Conservation (phyloP, 2,113 vertebrate species). For the Bufo gargarizans region DNA sequence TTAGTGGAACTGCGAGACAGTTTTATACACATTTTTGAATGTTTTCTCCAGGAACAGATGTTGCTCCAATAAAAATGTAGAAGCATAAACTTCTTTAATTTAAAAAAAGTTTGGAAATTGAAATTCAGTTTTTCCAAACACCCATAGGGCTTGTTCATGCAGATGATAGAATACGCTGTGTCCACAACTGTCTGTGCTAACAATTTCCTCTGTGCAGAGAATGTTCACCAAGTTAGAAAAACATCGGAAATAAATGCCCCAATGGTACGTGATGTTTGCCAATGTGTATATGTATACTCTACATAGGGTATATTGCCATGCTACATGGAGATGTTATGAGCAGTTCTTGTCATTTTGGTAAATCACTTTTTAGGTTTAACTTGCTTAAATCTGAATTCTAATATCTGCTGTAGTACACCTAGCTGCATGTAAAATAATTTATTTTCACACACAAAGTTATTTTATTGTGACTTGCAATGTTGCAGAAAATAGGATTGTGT, state of each 20-base stretch:
- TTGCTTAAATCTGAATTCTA: neutral
- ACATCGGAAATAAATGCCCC: neutral
- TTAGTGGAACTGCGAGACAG: neutral
- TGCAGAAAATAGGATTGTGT: too few relatives aligned
- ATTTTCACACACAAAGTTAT: too few relatives aligned
- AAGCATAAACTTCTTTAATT: neutral
- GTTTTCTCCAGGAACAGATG: neutral
- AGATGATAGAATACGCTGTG: constrained; percentile 1
- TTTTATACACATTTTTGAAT: neutral
- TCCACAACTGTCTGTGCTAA: neutral
- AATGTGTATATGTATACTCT: neutral
- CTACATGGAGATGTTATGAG: neutral
- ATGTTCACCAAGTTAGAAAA: neutral
- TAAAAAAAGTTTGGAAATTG: neutral
- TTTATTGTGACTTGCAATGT: too few relatives aligned
- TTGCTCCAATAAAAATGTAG: neutral
- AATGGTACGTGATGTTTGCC: neutral
- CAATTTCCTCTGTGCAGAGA: neutral
- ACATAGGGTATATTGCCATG: too few relatives aligned
- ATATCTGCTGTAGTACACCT: neutral
- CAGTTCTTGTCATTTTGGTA: neutral
- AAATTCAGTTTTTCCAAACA: neutral
- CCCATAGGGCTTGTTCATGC: constrained; percentile 8
- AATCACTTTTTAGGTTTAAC: neutral
- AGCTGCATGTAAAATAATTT: too few relatives aligned